A percentile compares a stretch with the other conserved stretches of the same genome.
These are phyloP conservation scores for Zootoca vivipara DNA, from an alignment of 2,113 vertebrate genomes.

Conservation along the genomic window DNA sequence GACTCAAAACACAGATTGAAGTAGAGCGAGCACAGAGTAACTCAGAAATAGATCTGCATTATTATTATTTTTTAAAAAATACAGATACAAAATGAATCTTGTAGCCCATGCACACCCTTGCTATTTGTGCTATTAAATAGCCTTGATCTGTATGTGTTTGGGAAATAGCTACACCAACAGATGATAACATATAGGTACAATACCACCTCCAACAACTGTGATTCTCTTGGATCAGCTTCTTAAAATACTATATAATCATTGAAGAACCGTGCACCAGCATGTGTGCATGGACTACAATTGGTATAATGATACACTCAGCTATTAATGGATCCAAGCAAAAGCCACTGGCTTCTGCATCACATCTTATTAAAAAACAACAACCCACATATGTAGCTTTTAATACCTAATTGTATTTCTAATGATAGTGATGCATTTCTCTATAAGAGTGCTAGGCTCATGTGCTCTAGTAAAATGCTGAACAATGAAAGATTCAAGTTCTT, in stretches of 20 bases:
- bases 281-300: neutral
- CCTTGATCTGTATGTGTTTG: neutral
- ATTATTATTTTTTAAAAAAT: no score
- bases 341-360: neutral
- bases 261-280: neutral
- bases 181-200: no score
- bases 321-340: neutral
- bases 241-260: neutral
- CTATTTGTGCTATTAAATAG: neutral
- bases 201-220: no score
- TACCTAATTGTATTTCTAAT: slow-evolving; percentile 1
- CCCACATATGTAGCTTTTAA: neutral
- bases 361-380: neutral
- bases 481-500: slow-evolving; percentile 33
- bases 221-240: neutral
- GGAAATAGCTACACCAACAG: neutral
- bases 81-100: no score
- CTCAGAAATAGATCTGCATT: no score
- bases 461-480: neutral
- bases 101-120: neutral
- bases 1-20: no score
- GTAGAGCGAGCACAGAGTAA: no score
- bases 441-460: neutral
- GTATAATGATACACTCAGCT: neutral
- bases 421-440: neutral